Percentiles rank a stretch among this genome's conserved stretches.
Conservation (phyloP, 2,113 vertebrate genomes). For the Paradisaea rubra region DNA sequence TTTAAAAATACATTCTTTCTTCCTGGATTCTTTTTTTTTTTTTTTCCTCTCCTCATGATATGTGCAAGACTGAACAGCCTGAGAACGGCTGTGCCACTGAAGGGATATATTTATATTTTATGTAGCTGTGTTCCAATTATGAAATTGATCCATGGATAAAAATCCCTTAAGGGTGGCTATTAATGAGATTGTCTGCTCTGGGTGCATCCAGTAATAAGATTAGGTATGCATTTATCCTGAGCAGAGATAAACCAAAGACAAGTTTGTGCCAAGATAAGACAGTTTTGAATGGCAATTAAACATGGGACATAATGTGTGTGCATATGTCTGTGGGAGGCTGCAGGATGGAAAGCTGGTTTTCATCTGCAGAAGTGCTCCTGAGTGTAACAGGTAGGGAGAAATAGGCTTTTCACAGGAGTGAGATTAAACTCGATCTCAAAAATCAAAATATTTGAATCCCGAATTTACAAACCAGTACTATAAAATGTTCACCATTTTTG, state of each 20-base stretch:
- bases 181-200: conserved; percentile 55
- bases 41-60: not conserved
- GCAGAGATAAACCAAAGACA: conserved; percentile 46
- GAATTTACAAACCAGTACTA: not conserved
- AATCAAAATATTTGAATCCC: conserved; percentile 1
- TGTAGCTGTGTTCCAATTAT: conserved; percentile 37
- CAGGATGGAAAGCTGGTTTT: not conserved
- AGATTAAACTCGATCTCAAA: not conserved
- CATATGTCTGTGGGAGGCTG: conserved; percentile 35
- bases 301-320: not conserved
- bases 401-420: not conserved
- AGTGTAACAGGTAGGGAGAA: not conserved
- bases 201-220: conserved; percentile 52
- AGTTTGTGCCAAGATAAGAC: conserved; percentile 48
- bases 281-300: conserved; percentile 62
- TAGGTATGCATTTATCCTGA: conserved; percentile 59
- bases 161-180: conserved; percentile 56
- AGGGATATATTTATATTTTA: conserved; percentile 4
- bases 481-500: not conserved
- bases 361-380: not conserved
- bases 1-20: conserved; percentile 9
- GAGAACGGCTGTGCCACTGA: not conserved
- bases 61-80: conserved; percentile 24
- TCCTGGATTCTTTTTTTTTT: not conserved
- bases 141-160: conserved; percentile 58